phyloP scores from a whole-genome alignment of 2,797 vertebrate genomes.

The Chromobotia macracanthus region DNA sequence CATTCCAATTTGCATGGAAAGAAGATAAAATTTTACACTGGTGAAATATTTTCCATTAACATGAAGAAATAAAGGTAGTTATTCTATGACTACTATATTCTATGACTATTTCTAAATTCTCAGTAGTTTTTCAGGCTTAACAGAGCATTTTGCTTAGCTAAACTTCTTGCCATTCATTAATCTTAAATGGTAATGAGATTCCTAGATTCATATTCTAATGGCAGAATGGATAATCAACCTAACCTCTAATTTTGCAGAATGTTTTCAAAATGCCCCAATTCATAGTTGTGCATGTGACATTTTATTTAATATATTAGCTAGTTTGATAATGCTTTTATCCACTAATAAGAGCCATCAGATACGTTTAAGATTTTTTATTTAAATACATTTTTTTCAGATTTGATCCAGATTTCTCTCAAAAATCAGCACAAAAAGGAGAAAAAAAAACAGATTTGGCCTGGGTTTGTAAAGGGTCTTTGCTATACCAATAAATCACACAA shows the following conservation, averaged over 20 bases:
- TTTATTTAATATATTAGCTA: neutral
- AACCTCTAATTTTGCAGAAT: too few relatives aligned
- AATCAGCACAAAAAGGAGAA: too few relatives aligned
- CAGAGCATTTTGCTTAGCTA: neutral
- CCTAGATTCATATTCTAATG: neutral
- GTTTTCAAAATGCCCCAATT: too few relatives aligned
- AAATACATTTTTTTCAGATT: too few relatives aligned
- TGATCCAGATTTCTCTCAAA: too few relatives aligned
- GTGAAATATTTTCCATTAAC: neutral
- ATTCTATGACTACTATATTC: too few relatives aligned
- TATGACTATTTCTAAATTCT: neutral
- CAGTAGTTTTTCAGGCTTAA: neutral
- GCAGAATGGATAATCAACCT: neutral
- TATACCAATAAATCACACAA: neutral
- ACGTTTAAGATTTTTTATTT: too few relatives aligned
- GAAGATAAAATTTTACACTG: slow-evolving; percentile 53
- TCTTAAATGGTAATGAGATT: neutral
- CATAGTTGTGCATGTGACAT: too few relatives aligned
- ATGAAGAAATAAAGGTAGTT: neutral
- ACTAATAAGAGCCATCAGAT: too few relatives aligned
- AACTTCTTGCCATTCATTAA: neutral
- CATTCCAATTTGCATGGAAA: too few relatives aligned
- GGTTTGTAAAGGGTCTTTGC: neutral
- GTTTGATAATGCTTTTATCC: too few relatives aligned
- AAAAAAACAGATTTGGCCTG: neutral